phyloP scores from a whole-genome alignment of 1,140 invertebrate species.

The Drosophila pachea region DNA sequence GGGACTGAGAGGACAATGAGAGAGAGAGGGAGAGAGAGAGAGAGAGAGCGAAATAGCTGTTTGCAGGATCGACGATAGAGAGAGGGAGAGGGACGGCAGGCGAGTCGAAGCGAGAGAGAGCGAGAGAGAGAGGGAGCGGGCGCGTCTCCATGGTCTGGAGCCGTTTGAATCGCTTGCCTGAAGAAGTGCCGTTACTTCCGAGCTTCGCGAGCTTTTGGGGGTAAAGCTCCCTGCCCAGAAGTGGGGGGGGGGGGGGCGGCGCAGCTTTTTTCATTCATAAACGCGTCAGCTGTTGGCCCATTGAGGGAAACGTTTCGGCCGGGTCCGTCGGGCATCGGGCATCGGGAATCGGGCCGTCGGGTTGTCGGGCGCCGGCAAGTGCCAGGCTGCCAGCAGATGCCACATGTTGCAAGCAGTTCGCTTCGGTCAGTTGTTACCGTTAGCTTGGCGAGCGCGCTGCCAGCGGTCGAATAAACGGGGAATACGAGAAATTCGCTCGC shows the following conservation, averaged over 20 bases:
- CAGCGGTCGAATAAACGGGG: too few relatives aligned
- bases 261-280: conserved; percentile 66
- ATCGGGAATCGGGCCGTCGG: not conserved
- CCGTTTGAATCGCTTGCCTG: not conserved
- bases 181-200: not conserved
- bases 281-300: conserved; percentile 45
- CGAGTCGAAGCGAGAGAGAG: too few relatives aligned
- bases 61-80: too few relatives aligned
- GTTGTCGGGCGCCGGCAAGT: conserved; percentile 6
- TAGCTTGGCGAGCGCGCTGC: conserved; percentile 62
- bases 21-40: too few relatives aligned
- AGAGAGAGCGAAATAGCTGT: too few relatives aligned
- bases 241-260: conserved; percentile 28
- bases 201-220: conserved; percentile 29
- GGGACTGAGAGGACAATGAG: too few relatives aligned
- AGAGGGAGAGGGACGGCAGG: too few relatives aligned
- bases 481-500: conserved; percentile 21
- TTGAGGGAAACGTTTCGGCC: conserved; percentile 27
- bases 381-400: conserved; percentile 29
- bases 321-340: not conserved
- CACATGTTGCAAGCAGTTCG: conserved; percentile 65
- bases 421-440: conserved; percentile 63
- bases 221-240: conserved; percentile 59
- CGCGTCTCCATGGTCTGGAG: too few relatives aligned
- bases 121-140: too few relatives aligned